These are phyloP conservation scores for Neogobius melanostomus DNA, from an alignment of 2,113 vertebrate genomes.

Conservation along the genomic window DNA sequence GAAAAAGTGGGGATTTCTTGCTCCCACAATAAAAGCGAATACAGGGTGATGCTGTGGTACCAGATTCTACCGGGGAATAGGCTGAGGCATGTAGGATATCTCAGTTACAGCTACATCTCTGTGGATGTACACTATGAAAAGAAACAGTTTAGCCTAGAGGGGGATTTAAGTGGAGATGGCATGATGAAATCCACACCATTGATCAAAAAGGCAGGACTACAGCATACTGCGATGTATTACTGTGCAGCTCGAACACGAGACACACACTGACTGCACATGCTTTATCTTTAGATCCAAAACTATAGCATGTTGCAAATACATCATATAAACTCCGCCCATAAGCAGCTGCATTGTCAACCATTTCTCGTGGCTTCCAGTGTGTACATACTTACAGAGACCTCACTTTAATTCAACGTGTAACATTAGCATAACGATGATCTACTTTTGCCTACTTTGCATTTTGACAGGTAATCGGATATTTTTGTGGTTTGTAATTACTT, in stretches of 20 bases:
- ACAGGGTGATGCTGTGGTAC: constrained; percentile 25
- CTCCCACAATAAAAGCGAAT: not conserved
- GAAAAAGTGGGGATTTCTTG: constrained; percentile 2
- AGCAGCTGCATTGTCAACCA: not conserved
- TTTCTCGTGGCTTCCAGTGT: not conserved
- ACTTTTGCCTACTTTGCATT: not conserved
- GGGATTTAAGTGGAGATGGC: constrained; percentile 4
- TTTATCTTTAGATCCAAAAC: not conserved
- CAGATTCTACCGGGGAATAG: not conserved
- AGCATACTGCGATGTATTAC: constrained; percentile 13
- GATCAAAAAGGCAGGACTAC: not conserved
- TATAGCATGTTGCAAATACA: not conserved
- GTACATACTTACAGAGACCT: not conserved
- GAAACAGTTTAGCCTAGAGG: constrained; percentile 19
- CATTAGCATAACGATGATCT: not conserved
- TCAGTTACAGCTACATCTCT: not conserved
- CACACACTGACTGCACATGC: not conserved
- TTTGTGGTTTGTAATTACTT: not conserved
- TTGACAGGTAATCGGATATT: not conserved
- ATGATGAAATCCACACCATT: constrained; percentile 14
- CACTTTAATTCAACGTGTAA: not conserved
- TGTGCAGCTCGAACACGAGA: not conserved
- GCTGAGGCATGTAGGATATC: constrained; percentile 33
- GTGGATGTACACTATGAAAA: constrained; percentile 7
- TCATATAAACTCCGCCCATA: not conserved